Base-by-base conservation (phyloP, 2,113 vertebrate genomes). In the Melanocharis versteri region DNA sequence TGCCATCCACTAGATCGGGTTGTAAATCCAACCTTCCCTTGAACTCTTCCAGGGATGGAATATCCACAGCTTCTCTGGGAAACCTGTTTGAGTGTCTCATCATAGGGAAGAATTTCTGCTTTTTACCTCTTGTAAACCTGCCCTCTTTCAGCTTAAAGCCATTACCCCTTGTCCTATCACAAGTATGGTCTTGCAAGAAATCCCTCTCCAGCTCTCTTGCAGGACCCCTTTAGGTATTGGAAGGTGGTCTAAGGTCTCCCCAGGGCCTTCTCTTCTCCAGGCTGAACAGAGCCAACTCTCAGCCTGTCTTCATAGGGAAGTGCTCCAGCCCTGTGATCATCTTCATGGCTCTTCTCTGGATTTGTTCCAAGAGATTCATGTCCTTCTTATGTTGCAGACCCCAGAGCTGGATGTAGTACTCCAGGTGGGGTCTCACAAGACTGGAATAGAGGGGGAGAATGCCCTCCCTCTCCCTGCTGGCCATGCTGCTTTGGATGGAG, bases 201-300 rank as follows among this genome's bases (percentile, higher is more conserved):
- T 53, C 22, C n/a, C 26, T 42, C 28, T 47, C 13, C 26, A 35
- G 7, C 6, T 66, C 18, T 40, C 39, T 19, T 66, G 13, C 31
- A 21, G 10, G 22, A n/a, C 4, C 5, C 17, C 31, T 60, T 60
- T 27, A 35, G 21, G 10, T 35, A 20, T 6, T 50, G 15, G 30
- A 80, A 72, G 42, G 14, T 47, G 11, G 24, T n/a, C 16, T 53
- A 39, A 57, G 23, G 9, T 44, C 4, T 26, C 9, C 9, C 11
- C 19, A 37, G 9, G 33, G 23, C 9, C 27, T 37, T 53, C 10
- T 47, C 26, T 76, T 89, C 31, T 54, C 30, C 45, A 30, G 20
- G 24, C 24, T 53, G 30, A 82, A 26, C 20, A 39, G 7, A 0
- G 0, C 12, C 11, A 53, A 1, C 16, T n/a, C 20, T 60, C 24